Percentiles rank a stretch among this genome's conserved stretches.
Evolutionary conservation across 1,140 invertebrate species (phyloP).

Genomic region (Cyclargus thomasi): DNA sequence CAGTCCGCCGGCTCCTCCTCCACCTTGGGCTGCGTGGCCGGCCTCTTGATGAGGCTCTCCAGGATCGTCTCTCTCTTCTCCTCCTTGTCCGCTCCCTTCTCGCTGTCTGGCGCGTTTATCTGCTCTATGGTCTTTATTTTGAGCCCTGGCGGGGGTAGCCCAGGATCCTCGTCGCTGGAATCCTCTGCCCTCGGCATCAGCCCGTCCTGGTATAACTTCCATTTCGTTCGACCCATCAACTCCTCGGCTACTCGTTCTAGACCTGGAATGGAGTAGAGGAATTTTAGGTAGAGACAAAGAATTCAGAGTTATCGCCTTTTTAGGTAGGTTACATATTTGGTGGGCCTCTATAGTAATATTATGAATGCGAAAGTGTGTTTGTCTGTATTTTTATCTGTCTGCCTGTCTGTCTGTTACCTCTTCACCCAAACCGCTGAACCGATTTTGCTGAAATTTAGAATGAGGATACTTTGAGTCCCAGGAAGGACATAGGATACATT

Average conservation of each 20-base stretch:
- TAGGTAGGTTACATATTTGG: too few species aligned
- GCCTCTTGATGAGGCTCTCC: constrained; percentile 68
- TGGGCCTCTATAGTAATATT: too few species aligned
- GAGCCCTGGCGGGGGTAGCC: constrained; percentile 58
- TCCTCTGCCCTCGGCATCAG: constrained; percentile 73
- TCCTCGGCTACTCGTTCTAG: constrained; percentile 96
- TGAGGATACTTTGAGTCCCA: too few species aligned
- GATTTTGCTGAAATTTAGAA: too few species aligned
- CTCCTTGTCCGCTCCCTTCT: constrained; percentile 40
- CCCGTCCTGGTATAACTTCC: constrained; percentile 92
- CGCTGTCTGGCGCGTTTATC: constrained; percentile 63
- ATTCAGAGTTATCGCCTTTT: background rate
- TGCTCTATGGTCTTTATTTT: constrained; percentile 74
- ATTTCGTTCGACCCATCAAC: constrained; percentile 95
- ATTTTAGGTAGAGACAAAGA: background rate
- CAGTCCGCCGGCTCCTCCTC: constrained; percentile 82
- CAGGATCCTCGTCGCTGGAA: constrained; percentile 56
- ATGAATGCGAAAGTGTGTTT: too few species aligned
- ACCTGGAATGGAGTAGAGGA: constrained; percentile 78
- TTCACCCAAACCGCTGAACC: too few species aligned
- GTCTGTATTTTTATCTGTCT: too few species aligned
- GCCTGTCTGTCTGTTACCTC: too few species aligned
- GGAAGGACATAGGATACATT: too few species aligned
- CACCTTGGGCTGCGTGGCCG: constrained; percentile 61
- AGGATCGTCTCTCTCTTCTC: constrained; percentile 63